Evolutionary conservation across 1,140 invertebrate species (phyloP), one percentile per base, ranked within the genome.

Genomic region (Chymomyza costata): DNA sequence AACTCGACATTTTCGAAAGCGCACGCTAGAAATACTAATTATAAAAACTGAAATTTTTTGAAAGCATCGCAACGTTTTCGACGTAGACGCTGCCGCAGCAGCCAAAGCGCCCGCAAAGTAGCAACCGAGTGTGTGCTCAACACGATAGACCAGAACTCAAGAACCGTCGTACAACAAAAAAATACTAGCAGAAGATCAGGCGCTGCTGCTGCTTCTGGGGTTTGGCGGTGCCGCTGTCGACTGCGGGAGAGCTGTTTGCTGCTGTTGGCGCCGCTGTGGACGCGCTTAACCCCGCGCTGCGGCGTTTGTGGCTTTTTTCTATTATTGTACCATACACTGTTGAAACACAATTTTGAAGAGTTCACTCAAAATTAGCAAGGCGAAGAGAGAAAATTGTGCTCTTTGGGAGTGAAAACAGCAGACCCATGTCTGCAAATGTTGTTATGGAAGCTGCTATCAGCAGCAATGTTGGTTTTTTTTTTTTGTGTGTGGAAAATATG

Each of bases 11-110:
- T 57, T 68, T 81, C 73, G 73, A 80, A 80, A 80, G 74, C 74
- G 67, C 59, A 80, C 73, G 73, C 73, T 74, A 81, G 74, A 80
- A 80, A 80, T 80, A 80, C 73, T 80, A 80, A 80, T 76, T 80
- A 71, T 76, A 80, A 80, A 73, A 56, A 80, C 81, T 73, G 59
- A 73, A 34, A 28, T 28, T 28, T 28, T 28, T 5, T 28, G 5
- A 10, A 62, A 80, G 81, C 81, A 81, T 80, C 74, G 73, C 58
- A 49, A 62, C 15, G 14, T 25, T 25, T 46, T 25, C 44, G 21
- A 25, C 65, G 61, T 57, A 47, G 65, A 57, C 55, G 61, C 65
- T 46, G 63, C 51, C 59, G 25, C 44, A 14, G 13, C 31, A 15
- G 17, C 19, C 48, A 61, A 45, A 49, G 57, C 31, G 28, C 41